Conservation (phyloP, 2,888 invertebrate genomes). For the Gastrophysa polygoni region DNA sequence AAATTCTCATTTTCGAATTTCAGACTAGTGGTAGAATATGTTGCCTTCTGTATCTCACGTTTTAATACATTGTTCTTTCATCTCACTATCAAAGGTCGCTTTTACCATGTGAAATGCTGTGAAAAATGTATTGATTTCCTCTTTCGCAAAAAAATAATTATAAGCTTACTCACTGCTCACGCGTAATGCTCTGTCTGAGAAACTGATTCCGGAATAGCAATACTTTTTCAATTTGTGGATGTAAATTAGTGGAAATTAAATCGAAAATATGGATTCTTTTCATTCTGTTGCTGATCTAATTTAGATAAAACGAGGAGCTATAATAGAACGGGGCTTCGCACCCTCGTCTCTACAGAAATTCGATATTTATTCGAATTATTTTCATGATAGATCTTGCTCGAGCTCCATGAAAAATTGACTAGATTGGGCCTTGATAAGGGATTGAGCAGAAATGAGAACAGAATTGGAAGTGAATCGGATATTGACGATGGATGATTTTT, state of each 20-base stretch:
- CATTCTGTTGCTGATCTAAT: slow-evolving; percentile 57
- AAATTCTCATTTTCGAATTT: no score
- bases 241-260: slow-evolving; percentile 59
- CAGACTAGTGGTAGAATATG: no score
- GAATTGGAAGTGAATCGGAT: slow-evolving; percentile 24
- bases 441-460: slow-evolving; percentile 17
- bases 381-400: slow-evolving; percentile 27
- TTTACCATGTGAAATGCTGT: no score
- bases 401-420: slow-evolving; percentile 26
- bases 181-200: neutral
- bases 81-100: no score
- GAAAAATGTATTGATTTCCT: neutral
- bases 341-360: slow-evolving; percentile 34
- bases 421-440: slow-evolving; percentile 24
- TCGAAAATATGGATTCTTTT: slow-evolving; percentile 59
- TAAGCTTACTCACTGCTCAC: neutral
- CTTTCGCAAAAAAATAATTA: neutral
- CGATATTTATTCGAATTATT: slow-evolving; percentile 35
- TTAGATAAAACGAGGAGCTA: slow-evolving; percentile 55
- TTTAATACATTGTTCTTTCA: no score
- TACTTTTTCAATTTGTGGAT: slow-evolving; percentile 56
- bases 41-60: no score
- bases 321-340: slow-evolving; percentile 46
- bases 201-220: slow-evolving; percentile 6
- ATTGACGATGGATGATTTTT: slow-evolving; percentile 14